Percentiles rank a stretch among this genome's conserved stretches.
Evolutionary conservation across 2,888 invertebrate genomes (phyloP).

Genomic region (Parasteatoda lunata): DNA sequence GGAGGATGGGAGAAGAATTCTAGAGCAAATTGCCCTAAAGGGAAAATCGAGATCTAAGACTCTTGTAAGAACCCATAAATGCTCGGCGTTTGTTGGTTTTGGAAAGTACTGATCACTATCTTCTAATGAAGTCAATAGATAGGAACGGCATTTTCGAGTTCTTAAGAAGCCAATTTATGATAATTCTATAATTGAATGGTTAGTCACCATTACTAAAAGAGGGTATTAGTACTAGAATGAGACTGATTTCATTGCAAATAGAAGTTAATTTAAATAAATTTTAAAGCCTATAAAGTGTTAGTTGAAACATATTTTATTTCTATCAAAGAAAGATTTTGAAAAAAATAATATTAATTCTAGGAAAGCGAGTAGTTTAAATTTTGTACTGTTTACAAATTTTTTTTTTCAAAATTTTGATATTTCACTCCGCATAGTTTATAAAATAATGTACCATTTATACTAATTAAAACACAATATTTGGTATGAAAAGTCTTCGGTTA

Average conservation of each 20-base stretch:
- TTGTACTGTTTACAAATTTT: too few relatives aligned
- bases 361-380: too few relatives aligned
- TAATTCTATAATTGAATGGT: neutral
- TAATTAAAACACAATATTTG: too few relatives aligned
- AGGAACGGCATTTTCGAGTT: slow-evolving; percentile 4
- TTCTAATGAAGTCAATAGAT: slow-evolving; percentile 22
- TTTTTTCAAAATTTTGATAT: too few relatives aligned
- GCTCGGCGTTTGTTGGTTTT: slow-evolving; percentile 35
- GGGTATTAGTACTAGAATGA: neutral
- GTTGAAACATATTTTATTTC: too few relatives aligned
- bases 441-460: too few relatives aligned
- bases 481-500: too few relatives aligned
- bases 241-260: neutral
- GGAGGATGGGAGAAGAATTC: slow-evolving; percentile 15
- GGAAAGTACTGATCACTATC: slow-evolving; percentile 26
- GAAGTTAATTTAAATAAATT: neutral
- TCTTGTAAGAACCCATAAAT: slow-evolving; percentile 54
- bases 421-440: too few relatives aligned
- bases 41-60: slow-evolving; percentile 53
- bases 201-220: too few relatives aligned
- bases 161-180: neutral
- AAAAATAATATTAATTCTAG: too few relatives aligned
- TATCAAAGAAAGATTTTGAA: too few relatives aligned
- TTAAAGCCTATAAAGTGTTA: neutral
- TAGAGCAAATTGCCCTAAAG: slow-evolving; percentile 47